A percentile compares a stretch with the other conserved stretches of the same genome.
phyloP scores from a whole-genome alignment of 1,140 invertebrate species.

The Telenomus remus region DNA sequence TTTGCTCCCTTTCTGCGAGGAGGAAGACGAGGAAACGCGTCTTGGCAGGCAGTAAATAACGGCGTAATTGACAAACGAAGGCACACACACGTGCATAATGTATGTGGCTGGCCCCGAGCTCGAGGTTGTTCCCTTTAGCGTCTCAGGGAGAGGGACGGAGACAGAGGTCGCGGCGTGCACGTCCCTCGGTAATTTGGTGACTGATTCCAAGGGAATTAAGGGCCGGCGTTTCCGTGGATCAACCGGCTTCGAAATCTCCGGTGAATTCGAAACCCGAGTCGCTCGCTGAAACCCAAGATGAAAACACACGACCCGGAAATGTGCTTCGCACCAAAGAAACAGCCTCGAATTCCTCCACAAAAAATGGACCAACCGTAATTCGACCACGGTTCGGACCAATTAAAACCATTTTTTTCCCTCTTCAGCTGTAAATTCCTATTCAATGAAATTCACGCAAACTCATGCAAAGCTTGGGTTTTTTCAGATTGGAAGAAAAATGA shows the following conservation, averaged over 20 bases:
- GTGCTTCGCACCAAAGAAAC: conserved; percentile 17
- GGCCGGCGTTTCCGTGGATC: conserved; percentile 48
- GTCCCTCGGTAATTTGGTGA: conserved; percentile 51
- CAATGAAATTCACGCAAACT: too few relatives aligned
- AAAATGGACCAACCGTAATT: conserved; percentile 8
- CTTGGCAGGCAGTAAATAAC: conserved; percentile 53
- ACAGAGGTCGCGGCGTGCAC: conserved; percentile 27
- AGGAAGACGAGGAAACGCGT: conserved; percentile 24
- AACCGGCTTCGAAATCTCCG: conserved; percentile 43
- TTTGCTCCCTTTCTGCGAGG: conserved; percentile 12
- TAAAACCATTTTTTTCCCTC: neutral
- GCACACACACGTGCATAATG: conserved; percentile 48
- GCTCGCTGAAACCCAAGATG: conserved; percentile 44
- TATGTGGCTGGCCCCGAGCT: conserved; percentile 35
- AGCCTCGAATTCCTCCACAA: conserved; percentile 16
- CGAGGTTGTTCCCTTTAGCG: conserved; percentile 2
- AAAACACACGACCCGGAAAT: conserved; percentile 48
- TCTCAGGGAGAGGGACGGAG: too few relatives aligned
- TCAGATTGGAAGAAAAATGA: too few relatives aligned
- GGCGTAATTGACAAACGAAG: conserved; percentile 56
- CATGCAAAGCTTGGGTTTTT: too few relatives aligned
- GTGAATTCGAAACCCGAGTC: conserved; percentile 47
- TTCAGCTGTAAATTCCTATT: too few relatives aligned
- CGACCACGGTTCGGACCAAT: neutral
- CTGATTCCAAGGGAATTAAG: conserved; percentile 53